Percentiles rank a stretch among this genome's conserved stretches.
Evolutionary conservation across 2,888 invertebrate species (phyloP).

Genomic region (Suillia variegata): DNA sequence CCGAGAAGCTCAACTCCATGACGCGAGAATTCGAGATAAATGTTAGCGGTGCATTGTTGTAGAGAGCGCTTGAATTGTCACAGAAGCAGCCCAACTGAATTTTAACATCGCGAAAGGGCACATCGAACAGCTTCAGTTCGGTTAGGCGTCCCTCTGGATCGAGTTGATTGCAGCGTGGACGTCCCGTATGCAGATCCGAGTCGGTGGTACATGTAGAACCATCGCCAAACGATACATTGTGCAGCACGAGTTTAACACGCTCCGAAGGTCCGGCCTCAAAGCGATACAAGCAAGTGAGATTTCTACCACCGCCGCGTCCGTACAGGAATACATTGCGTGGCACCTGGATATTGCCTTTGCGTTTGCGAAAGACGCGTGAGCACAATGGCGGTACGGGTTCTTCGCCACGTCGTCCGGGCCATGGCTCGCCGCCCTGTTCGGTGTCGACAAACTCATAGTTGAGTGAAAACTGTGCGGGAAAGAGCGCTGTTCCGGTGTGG

Average conservation of each 20-base stretch:
- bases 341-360: constrained; percentile 69
- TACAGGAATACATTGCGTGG: constrained; percentile 80
- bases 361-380: constrained; percentile 70
- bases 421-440: constrained; percentile 72
- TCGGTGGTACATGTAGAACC: constrained; percentile 71
- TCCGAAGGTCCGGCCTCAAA: constrained; percentile 73
- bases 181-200: constrained; percentile 73
- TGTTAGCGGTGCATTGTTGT: constrained; percentile 67
- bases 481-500: constrained; percentile 77
- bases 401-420: constrained; percentile 63
- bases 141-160: constrained; percentile 62
- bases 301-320: constrained; percentile 80
- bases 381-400: constrained; percentile 64
- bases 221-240: constrained; percentile 76
- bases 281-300: constrained; percentile 78
- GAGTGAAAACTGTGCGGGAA: constrained; percentile 73
- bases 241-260: constrained; percentile 70
- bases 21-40: constrained; percentile 71
- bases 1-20: constrained; percentile 77
- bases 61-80: constrained; percentile 70
- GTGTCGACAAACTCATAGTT: constrained; percentile 87
- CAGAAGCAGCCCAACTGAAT: constrained; percentile 79
- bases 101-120: constrained; percentile 71
- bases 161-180: constrained; percentile 66
- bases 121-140: constrained; percentile 68